Evolutionary conservation across 1,140 invertebrate species (phyloP).

Genomic region (Hesperophylax magnus): DNA sequence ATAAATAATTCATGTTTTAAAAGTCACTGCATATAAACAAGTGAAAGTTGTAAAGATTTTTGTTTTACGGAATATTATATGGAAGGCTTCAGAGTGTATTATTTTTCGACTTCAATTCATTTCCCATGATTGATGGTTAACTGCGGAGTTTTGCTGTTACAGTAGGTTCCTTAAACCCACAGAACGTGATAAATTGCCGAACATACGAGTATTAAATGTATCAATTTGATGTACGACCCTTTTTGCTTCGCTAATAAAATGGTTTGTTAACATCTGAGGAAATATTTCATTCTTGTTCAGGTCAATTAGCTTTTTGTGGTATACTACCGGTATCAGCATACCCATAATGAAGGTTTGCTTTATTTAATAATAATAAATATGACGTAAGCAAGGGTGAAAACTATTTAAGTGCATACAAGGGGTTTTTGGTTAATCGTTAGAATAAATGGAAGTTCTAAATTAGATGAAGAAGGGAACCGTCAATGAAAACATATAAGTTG

Average conservation of each 20-base stretch:
- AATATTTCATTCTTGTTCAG: background rate
- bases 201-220: conserved; percentile 22
- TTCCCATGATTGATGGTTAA: conserved; percentile 35
- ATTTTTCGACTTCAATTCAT: conserved; percentile 36
- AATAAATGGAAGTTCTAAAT: too few relatives aligned
- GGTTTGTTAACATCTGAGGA: conserved; percentile 16
- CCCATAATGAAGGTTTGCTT: too few relatives aligned
- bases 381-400: too few relatives aligned
- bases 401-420: too few relatives aligned
- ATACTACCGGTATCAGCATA: too few relatives aligned
- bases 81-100: background rate
- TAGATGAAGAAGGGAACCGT: too few relatives aligned
- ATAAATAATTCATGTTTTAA: conserved; percentile 40
- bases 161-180: conserved; percentile 7
- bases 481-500: too few relatives aligned
- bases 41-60: conserved; percentile 30
- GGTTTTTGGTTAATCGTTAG: too few relatives aligned
- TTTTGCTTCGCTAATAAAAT: conserved; percentile 27
- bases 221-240: conserved; percentile 29
- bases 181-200: conserved; percentile 15
- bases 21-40: background rate
- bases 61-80: background rate
- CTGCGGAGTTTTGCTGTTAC: background rate
- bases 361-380: too few relatives aligned
- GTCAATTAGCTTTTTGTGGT: too few relatives aligned